A percentile compares a stretch with the other conserved stretches of the same genome.
Conservation (phyloP, 2,888 invertebrate genomes). For the Agonopterix heracliana region DNA sequence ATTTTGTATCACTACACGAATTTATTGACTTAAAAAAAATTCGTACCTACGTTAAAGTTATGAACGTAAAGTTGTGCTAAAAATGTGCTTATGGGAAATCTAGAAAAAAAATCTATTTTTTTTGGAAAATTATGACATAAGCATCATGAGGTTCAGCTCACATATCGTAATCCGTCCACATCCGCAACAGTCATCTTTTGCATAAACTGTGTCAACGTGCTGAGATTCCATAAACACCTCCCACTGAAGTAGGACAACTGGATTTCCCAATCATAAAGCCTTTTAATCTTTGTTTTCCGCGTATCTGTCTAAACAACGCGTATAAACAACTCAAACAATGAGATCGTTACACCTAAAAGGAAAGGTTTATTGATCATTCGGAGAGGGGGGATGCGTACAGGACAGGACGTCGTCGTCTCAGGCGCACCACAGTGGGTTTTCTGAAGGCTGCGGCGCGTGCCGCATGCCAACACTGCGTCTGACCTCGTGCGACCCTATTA, state of each 20-base stretch:
- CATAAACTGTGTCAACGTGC: slow-evolving; percentile 24
- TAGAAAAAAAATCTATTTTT: too few relatives aligned
- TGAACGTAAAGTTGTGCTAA: too few relatives aligned
- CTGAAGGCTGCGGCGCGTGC: slow-evolving; percentile 74
- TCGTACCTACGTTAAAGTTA: too few relatives aligned
- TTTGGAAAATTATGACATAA: too few relatives aligned
- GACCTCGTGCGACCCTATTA: slow-evolving; percentile 72
- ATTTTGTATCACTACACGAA: too few relatives aligned
- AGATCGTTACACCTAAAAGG: slow-evolving; percentile 52
- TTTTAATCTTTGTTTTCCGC: slow-evolving; percentile 36
- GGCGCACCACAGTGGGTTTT: slow-evolving; percentile 68
- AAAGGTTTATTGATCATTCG: slow-evolving; percentile 21
- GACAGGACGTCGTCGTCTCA: slow-evolving; percentile 58
- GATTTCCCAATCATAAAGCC: slow-evolving; percentile 49
- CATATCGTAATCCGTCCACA: slow-evolving; percentile 4
- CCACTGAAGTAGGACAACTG: slow-evolving; percentile 31
- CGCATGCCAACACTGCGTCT: slow-evolving; percentile 67
- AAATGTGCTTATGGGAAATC: too few relatives aligned
- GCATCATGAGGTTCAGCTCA: too few relatives aligned
- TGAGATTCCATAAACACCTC: slow-evolving; percentile 20
- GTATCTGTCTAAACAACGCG: slow-evolving; percentile 23
- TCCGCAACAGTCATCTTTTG: slow-evolving; percentile 17
- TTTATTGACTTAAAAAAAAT: too few relatives aligned
- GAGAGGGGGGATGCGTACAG: slow-evolving; percentile 51
- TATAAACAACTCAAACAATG: slow-evolving; percentile 46